phyloP scores from a whole-genome alignment of 2,113 vertebrate genomes.

The Bungarus multicinctus region DNA sequence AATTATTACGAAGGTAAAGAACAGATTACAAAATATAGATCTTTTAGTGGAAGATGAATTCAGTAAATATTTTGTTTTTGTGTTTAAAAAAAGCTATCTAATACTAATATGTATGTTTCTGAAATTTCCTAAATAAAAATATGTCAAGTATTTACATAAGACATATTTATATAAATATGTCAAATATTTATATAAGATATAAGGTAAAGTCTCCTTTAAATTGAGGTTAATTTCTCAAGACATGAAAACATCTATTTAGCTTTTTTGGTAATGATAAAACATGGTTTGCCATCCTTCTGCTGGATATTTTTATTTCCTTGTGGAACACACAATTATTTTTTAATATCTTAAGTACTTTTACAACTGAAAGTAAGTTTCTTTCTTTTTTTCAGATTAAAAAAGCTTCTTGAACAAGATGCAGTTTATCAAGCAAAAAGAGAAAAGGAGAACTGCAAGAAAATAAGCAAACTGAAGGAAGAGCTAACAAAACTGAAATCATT shows the following conservation, averaged over 20 bases:
- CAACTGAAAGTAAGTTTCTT: not conserved
- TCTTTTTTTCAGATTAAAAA: conserved; percentile 83
- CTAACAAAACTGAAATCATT: conserved; percentile 93
- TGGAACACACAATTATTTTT: not conserved
- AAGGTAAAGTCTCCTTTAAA: not conserved
- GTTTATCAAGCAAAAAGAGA: conserved; percentile 82
- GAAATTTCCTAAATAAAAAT: not conserved
- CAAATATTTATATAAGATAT: not conserved
- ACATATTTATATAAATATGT: not conserved
- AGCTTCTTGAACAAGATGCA: conserved; percentile 88
- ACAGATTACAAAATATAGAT: not conserved
- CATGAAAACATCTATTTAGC: not conserved
- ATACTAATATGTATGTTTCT: conserved; percentile 7
- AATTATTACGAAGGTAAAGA: not conserved
- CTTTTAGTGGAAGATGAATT: not conserved
- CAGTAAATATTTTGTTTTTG: not conserved
- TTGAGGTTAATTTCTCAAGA: not conserved
- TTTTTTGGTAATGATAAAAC: not conserved
- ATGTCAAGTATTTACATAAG: not conserved
- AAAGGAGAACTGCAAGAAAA: conserved; percentile 82
- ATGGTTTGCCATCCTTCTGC: not conserved
- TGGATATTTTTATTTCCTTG: not conserved
- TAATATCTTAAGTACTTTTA: not conserved
- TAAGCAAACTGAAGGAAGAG: conserved; percentile 84
- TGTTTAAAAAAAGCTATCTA: not conserved